Evolutionary conservation across 1,140 invertebrate genomes (phyloP), one percentile per base, ranked within the genome.

Genomic region (Parasteatoda tepidariorum): DNA sequence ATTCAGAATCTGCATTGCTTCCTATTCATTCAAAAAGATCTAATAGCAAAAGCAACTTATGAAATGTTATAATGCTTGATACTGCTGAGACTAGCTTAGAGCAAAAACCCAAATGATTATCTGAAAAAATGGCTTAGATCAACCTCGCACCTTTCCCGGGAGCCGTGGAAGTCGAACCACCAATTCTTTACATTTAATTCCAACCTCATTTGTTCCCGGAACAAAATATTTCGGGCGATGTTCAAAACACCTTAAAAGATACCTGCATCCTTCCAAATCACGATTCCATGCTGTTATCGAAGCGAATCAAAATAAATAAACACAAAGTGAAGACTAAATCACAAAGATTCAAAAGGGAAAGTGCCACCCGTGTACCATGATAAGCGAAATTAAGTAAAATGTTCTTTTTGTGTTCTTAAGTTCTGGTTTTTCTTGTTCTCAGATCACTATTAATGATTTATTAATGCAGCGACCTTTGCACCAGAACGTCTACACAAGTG

Each of bases 341-440:
- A 18, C n/a, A 59, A 59, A 9, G n/a, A 59, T n/a, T n/a, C 18
- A 59, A 59, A 59, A 15, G 6, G 30, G 9, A 30, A 24, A 31
- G 22, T 26, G 26, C 33, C 24, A 57, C 26, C 26, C 38, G 31
- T 15, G 41, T n/a, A 26, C 30, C 68, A 30, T 71, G 68, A 71
- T 71, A 30, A 48, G 48, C 54, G 68, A 71, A 71, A 71, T 71
- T 18, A 71, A 57, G 68, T 71, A 41, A 22, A n/a, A 66, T 75
- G 24, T 66, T 78, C 61, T 66, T 66, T 55, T 54, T 66, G 26
- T 59, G 26, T 61, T 61, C 55, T 48, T 26, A 9, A 61, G 71
- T 64, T 78, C 74, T 66, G 74, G 74, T 78, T 78, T 78, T 78
- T 78, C 74, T 78, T 66, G 74, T 78, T 78, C 74, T 55, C 26